phyloP scores from a whole-genome alignment of 1,140 invertebrate species.

The Bathynomus jamesi region DNA sequence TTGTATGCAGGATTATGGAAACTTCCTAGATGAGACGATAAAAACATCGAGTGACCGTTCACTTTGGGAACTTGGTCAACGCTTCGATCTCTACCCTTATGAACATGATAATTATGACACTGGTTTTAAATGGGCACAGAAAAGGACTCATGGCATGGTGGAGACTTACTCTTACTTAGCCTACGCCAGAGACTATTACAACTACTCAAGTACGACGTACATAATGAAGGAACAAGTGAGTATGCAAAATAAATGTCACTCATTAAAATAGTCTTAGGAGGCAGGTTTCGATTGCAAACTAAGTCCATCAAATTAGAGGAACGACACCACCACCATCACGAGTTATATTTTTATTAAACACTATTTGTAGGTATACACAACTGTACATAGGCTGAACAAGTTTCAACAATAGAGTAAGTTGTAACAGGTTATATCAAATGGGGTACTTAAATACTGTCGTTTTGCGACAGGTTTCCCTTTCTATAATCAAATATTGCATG shows the following conservation, averaged over 20 bases:
- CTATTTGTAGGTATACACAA: too few species aligned
- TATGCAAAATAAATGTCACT: not conserved
- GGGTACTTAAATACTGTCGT: too few species aligned
- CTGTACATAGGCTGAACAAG: too few species aligned
- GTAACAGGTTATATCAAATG: too few species aligned
- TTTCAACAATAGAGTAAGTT: too few species aligned
- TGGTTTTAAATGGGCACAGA: constrained; percentile 16
- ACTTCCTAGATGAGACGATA: constrained; percentile 23
- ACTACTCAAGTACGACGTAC: constrained; percentile 9
- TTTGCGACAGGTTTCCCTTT: too few species aligned
- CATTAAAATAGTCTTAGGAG: too few species aligned
- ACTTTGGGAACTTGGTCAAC: constrained; percentile 15
- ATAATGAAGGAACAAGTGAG: constrained; percentile 30
- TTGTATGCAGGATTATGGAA: constrained; percentile 26
- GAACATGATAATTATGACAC: constrained; percentile 16
- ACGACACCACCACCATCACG: too few species aligned
- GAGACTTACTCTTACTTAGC: constrained; percentile 27
- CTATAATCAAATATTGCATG: too few species aligned
- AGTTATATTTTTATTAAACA: too few species aligned
- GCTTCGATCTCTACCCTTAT: constrained; percentile 24
- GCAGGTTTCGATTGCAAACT: too few species aligned
- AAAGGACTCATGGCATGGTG: constrained; percentile 18
- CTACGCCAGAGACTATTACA: not conserved
- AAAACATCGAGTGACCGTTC: constrained; percentile 10
- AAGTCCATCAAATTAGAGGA: too few species aligned